Evolutionary conservation across 1,140 invertebrate species (phyloP).

Genomic region (Mamestra configurata): DNA sequence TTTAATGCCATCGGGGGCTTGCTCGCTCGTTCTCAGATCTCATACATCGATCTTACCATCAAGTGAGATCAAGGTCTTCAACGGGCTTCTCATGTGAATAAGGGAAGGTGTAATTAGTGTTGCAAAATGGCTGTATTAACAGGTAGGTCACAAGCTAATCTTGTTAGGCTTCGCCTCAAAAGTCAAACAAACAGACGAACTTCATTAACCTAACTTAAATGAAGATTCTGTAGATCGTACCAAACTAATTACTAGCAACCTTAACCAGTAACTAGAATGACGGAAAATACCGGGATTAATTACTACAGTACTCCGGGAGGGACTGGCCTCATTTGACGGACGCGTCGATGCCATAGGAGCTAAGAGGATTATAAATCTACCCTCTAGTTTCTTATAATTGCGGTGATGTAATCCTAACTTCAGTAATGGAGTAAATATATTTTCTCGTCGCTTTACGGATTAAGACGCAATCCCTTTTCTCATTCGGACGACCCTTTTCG

Average conservation of each 20-base stretch:
- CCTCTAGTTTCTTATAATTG: slow-evolving; percentile 29
- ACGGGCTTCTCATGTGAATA: no score
- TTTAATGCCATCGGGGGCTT: no score
- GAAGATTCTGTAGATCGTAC: neutral
- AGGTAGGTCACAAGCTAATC: no score
- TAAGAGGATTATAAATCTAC: slow-evolving; percentile 23
- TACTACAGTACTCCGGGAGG: neutral
- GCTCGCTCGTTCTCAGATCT: no score
- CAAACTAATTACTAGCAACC: neutral
- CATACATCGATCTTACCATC: no score
- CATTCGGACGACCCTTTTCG: neutral
- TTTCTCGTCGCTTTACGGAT: neutral
- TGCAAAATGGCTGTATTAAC: no score
- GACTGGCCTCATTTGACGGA: slow-evolving; percentile 2
- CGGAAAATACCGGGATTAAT: slow-evolving; percentile 19
- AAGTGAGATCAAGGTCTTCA: no score
- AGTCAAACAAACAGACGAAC: neutral
- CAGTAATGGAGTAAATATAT: slow-evolving; percentile 12
- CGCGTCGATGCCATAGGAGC: slow-evolving; percentile 8
- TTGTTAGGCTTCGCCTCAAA: no score
- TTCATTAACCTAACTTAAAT: neutral
- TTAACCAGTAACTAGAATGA: neutral
- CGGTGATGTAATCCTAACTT: slow-evolving; percentile 11
- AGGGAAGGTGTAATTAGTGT: no score
- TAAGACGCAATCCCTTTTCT: slow-evolving; percentile 7